Evolutionary conservation across 2,797 vertebrate species (phyloP).

Genomic region (Pangasius macronema): DNA sequence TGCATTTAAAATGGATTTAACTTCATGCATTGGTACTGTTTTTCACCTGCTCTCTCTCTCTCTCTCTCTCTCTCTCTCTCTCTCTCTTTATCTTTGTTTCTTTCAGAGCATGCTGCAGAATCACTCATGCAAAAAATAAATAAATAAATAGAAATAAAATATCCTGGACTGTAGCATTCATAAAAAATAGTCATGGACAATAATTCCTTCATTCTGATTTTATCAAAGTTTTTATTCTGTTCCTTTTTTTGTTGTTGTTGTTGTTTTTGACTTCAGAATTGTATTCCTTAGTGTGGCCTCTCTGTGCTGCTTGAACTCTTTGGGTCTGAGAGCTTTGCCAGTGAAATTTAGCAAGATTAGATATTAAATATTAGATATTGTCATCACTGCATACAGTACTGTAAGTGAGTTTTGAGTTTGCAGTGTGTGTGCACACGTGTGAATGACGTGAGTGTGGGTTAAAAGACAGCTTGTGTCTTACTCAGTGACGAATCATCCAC

Average conservation of each 20-base stretch:
- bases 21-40: background rate
- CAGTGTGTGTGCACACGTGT: background rate
- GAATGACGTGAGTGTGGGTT: background rate
- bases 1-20: background rate
- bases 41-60: background rate
- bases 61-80: background rate
- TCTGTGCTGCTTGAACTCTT: background rate
- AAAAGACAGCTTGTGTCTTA: background rate
- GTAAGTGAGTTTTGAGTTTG: background rate
- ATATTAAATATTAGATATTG: background rate
- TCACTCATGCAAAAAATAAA: background rate
- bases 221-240: background rate
- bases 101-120: background rate
- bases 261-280: background rate
- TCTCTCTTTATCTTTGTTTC: background rate
- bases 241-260: background rate
- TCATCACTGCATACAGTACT: background rate
- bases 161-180: background rate
- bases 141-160: background rate
- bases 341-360: background rate
- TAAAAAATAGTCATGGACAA: background rate
- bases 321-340: background rate
- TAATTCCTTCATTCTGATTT: background rate
- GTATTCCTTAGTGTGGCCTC: background rate
- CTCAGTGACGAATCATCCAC: background rate